Conservation (phyloP, 2,113 vertebrate genomes). For the Rhagologus leucostigma region DNA sequence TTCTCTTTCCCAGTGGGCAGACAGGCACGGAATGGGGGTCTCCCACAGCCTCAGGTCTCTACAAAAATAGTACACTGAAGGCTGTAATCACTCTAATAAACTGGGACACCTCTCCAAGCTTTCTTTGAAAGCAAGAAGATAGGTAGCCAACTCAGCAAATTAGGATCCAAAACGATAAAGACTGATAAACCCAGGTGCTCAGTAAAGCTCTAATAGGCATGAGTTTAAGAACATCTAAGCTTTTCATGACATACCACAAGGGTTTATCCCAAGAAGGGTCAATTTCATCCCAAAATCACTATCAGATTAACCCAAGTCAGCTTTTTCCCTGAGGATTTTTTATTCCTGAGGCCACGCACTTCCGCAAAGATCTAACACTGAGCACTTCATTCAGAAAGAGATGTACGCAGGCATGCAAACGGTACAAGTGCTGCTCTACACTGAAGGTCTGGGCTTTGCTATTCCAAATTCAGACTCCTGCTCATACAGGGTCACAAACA, state of each 20-base stretch:
- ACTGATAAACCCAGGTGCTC: background rate
- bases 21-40: background rate
- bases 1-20: background rate
- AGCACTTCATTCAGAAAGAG: background rate
- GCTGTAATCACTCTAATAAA: background rate
- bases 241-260: background rate
- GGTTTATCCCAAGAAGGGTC: background rate
- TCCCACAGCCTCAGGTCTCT: background rate
- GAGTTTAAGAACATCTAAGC: background rate
- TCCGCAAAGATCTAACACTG: background rate
- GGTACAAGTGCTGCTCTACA: background rate
- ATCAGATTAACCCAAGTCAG: background rate
- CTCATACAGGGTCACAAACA: background rate
- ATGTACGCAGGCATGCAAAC: background rate
- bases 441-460: background rate
- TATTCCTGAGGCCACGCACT: background rate
- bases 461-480: background rate
- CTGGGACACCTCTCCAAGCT: background rate
- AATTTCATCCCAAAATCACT: background rate
- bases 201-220: background rate
- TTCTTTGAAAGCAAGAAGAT: background rate
- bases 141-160: background rate
- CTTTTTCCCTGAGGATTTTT: background rate
- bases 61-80: background rate
- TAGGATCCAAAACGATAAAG: background rate